phyloP scores from a whole-genome alignment of 2,797 vertebrate species.

The Acipenser transmontanus region DNA sequence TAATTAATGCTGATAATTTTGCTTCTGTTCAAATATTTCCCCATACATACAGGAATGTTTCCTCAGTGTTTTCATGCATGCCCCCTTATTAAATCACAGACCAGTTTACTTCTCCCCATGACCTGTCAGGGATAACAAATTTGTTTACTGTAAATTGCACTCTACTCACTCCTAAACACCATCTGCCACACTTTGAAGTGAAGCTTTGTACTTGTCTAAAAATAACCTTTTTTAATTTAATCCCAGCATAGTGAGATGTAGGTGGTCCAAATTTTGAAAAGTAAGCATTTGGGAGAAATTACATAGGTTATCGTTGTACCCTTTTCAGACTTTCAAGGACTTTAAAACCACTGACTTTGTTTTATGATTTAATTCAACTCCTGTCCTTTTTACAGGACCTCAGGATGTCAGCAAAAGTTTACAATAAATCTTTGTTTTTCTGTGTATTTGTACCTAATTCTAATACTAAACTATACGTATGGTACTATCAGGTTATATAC shows the following conservation, averaged over 20 bases:
- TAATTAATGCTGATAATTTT: no score
- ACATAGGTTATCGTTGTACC: conserved; percentile 12
- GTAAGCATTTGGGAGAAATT: conserved; percentile 29
- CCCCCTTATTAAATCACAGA: conserved; percentile 57
- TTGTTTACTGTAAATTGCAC: conserved; percentile 87
- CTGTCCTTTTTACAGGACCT: not conserved
- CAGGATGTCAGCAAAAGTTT: conserved; percentile 11
- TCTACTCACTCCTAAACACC: conserved; percentile 68
- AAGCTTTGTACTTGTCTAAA: conserved; percentile 60
- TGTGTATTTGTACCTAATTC: no score
- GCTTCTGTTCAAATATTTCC: no score
- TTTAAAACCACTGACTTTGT: conserved; percentile 10
- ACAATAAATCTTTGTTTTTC: no score
- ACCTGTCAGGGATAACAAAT: conserved; percentile 88
- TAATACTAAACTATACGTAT: no score
- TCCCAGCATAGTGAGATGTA: conserved; percentile 27
- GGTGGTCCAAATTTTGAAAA: conserved; percentile 32
- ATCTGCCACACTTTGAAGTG: conserved; percentile 68
- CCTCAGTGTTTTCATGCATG: conserved; percentile 45
- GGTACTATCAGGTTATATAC: no score
- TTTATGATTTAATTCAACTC: conserved; percentile 15
- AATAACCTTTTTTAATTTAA: conserved; percentile 55
- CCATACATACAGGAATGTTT: conserved; percentile 16
- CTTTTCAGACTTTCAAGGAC: conserved; percentile 20
- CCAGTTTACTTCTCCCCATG: conserved; percentile 70